A percentile compares a stretch with the other conserved stretches of the same genome.
Conservation (phyloP, 2,797 vertebrate species). For the Mus spretus region DNA sequence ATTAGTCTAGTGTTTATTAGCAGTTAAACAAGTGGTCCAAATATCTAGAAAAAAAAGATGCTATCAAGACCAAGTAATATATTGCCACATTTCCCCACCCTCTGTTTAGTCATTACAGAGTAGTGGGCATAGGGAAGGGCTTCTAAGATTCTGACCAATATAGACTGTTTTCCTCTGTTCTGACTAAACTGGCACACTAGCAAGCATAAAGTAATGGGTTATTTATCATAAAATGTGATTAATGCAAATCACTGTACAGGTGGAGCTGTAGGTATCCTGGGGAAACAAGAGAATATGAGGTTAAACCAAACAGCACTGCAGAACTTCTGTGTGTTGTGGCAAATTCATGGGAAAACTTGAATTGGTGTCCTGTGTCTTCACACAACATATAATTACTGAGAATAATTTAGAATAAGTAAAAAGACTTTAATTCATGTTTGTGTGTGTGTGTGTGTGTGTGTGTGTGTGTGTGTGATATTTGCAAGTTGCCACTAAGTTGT, state of each 20-base stretch:
- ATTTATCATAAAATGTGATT: background rate
- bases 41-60: background rate
- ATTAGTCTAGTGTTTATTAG: no score
- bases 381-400: background rate
- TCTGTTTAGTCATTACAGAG: background rate
- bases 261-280: background rate
- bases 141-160: background rate
- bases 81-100: background rate
- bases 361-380: background rate
- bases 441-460: fast-evolving
- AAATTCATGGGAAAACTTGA: background rate
- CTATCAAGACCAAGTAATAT: background rate
- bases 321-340: no score
- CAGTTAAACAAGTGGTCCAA: background rate
- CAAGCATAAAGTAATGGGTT: background rate
- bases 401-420: background rate
- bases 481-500: background rate
- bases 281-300: background rate
- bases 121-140: background rate
- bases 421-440: background rate
- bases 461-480: background rate
- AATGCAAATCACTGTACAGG: background rate
- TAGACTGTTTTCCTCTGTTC: background rate
- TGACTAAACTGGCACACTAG: background rate
- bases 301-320: background rate